These are phyloP conservation scores for Arizona elegans DNA, from an alignment of 2,113 vertebrate species.

Conservation along the genomic window DNA sequence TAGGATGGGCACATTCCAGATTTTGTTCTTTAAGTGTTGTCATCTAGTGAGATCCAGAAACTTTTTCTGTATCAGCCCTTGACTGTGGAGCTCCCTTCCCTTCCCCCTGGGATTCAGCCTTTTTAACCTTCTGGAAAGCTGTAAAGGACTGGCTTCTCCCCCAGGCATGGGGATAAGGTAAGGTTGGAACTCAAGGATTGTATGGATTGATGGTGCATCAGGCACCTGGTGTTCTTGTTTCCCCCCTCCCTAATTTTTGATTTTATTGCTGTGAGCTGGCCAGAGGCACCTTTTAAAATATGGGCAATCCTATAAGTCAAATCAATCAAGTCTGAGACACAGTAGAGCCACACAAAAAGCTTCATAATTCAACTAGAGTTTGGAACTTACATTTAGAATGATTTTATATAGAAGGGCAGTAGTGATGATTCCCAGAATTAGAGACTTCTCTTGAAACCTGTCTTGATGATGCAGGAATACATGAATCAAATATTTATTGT, in stretches of 20 bases:
- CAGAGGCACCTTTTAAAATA: not conserved
- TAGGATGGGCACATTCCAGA: not conserved
- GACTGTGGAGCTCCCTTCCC: not conserved
- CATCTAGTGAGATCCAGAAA: not conserved
- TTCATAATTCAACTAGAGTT: not conserved
- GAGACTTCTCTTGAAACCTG: not conserved
- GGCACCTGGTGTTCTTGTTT: not conserved
- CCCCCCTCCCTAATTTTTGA: not conserved
- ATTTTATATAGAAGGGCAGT: not conserved
- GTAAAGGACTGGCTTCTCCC: not conserved
- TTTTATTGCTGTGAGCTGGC: not conserved
- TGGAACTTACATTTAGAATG: not conserved
- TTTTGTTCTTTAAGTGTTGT: not conserved
- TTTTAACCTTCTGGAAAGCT: not conserved
- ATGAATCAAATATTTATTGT: not conserved
- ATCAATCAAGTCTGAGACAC: not conserved
- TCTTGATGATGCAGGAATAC: not conserved
- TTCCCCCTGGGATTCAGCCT: not conserved
- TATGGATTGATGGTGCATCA: not conserved
- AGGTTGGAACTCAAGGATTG: not conserved
- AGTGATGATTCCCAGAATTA: slow-evolving; percentile 24
- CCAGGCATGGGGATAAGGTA: not conserved
- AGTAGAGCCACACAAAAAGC: not conserved
- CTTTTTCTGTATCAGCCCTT: not conserved
- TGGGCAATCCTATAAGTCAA: not conserved